phyloP scores from a whole-genome alignment of 2,797 vertebrate genomes.

The Thunnus albacares region DNA sequence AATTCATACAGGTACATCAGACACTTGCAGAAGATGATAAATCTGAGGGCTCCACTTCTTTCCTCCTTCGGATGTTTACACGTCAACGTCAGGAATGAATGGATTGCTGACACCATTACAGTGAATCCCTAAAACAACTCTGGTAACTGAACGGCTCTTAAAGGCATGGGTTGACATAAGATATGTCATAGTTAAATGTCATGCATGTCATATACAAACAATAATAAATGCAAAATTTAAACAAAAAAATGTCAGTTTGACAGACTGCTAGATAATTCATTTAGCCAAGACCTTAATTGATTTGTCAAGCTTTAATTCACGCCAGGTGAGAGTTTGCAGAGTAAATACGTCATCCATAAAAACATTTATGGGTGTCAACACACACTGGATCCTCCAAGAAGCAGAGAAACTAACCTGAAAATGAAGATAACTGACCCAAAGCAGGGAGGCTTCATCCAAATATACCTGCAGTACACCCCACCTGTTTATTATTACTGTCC shows the following conservation, averaged over 20 bases:
- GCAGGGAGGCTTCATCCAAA: no score
- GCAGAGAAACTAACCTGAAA: background rate
- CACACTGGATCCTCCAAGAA: background rate
- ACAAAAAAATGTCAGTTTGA: background rate
- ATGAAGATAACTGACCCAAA: background rate
- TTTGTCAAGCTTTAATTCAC: background rate
- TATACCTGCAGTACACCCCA: background rate
- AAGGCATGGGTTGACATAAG: background rate
- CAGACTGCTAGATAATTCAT: background rate
- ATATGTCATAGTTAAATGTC: background rate
- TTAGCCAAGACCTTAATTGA: background rate
- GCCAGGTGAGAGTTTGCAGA: no score
- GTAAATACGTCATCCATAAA: background rate
- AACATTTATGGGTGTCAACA: background rate
- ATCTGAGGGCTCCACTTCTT: background rate
- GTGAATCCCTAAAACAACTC: slow-evolving; percentile 23
- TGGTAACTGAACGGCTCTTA: slow-evolving; percentile 6
- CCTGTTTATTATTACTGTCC: background rate
- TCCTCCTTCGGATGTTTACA: slow-evolving; percentile 4
- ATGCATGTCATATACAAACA: slow-evolving; percentile 1
- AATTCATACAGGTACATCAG: no score
- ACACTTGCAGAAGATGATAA: no score
- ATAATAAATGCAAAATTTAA: background rate
- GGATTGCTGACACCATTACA: background rate
- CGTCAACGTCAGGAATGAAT: slow-evolving; percentile 15